These are phyloP conservation scores for Percopsis omiscomaycus DNA, from an alignment of 2,797 vertebrate genomes.

Conservation along the genomic window DNA sequence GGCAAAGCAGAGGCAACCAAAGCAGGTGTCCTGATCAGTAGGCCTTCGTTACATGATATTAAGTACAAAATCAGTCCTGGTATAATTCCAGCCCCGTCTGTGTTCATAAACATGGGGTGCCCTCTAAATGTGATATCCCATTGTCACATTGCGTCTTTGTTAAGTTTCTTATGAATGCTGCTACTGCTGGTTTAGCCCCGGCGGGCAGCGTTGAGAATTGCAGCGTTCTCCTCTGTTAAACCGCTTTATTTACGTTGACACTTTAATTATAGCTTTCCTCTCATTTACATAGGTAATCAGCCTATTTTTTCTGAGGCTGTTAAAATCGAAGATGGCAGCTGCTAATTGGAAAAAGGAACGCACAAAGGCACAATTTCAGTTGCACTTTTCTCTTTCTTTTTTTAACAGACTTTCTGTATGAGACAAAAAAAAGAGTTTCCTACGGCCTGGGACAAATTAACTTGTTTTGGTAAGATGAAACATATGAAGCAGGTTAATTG, in stretches of 20 bases:
- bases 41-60: too few species aligned
- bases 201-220: conserved; percentile 22
- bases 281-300: conserved; percentile 71
- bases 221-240: conserved; percentile 30
- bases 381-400: conserved; percentile 6
- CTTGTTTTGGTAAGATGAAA: conserved; percentile 56
- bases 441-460: conserved; percentile 52
- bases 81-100: neutral
- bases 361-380: conserved; percentile 48
- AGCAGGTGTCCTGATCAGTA: too few species aligned
- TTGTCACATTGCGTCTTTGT: conserved; percentile 16
- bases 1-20: neutral
- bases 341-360: conserved; percentile 64
- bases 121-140: neutral
- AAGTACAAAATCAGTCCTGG: neutral
- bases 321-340: conserved; percentile 60
- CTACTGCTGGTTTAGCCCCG: conserved; percentile 36
- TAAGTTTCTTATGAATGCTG: conserved; percentile 20
- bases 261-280: conserved; percentile 58
- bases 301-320: conserved; percentile 51
- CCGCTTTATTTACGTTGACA: conserved; percentile 58
- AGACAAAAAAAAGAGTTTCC: conserved; percentile 46
- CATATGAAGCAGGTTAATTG: conserved; percentile 64
- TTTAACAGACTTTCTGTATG: conserved; percentile 24
- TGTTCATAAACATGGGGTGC: conserved; percentile 5